Base-by-base conservation (phyloP, 1,140 invertebrate genomes). In the Neotoxoptera formosana region DNA sequence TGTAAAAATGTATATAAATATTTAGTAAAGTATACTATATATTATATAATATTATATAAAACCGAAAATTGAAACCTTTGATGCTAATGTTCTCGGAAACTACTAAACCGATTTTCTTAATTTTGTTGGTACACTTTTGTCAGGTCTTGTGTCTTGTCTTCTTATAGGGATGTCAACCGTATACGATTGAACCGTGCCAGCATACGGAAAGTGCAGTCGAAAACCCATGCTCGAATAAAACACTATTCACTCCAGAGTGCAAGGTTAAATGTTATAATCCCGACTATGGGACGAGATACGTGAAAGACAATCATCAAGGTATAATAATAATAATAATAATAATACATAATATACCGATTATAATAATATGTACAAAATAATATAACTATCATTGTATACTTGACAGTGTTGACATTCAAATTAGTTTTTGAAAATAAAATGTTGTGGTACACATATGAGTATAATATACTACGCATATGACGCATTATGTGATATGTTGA, bases 181-280 rank as follows among this genome's bases (percentile, higher is more conserved):
- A 91, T 9, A 91, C 90, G 34, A 91, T 91, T 51, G 90, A 91
- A 91, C 90, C 90, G 21, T 91, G 90, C 48, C 60, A 91, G 34
- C 90, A 91, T 34, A 7, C 30, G 7, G n/a, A 51, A n/a, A 51
- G 11, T 20, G 67, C 45, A 34, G 7, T 30, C 8, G 45, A 48
- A 51, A 91, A 91, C 67, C 2, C 20, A 21, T 91, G 90, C 67
- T 83, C 67, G 30, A 83, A 76, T 81, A 91, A 91, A 51, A 76
- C 90, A 56, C 4, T 51, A 0, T 91, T 83, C 30, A 91, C 90
- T 4, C 90, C 90, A 1, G 45, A 91, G 17, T 91, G 90, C 23
- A 81, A 91, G 14, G 17, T 83, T 17, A 9, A n/a, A 7, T 91
- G 90, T 51, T 34, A 91, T 41, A 83, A 91, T 36, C 90, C 41